Evolutionary conservation across 2,888 invertebrate genomes (phyloP).

Genomic region (Drosophila borborema): DNA sequence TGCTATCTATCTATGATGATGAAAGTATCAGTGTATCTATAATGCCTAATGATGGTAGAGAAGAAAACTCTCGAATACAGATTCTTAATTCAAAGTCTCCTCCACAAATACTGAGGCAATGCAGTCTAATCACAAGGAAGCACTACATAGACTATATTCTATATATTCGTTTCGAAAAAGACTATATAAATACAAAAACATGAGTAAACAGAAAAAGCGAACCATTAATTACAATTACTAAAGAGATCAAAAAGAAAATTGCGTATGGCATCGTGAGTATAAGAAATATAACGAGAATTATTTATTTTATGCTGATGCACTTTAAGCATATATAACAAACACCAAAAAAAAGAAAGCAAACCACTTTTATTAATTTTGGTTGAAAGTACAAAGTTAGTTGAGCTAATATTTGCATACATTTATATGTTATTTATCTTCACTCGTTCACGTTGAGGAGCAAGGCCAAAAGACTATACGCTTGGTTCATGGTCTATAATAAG

Average conservation of each 20-base stretch:
- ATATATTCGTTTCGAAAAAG: background rate
- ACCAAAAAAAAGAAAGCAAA: background rate
- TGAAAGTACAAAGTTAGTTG: background rate
- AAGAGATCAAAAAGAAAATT: background rate
- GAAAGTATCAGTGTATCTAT: background rate
- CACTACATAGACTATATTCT: background rate
- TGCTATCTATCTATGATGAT: too few relatives aligned
- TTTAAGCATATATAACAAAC: background rate
- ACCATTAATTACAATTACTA: background rate
- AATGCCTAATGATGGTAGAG: too few relatives aligned
- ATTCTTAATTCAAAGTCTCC: background rate
- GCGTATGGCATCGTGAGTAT: background rate
- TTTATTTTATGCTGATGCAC: background rate
- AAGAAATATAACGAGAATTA: background rate
- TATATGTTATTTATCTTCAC: background rate
- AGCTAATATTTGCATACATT: background rate
- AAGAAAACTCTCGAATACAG: background rate
- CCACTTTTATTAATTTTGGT: conserved; percentile 5
- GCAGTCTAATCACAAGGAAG: background rate
- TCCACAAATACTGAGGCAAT: background rate
- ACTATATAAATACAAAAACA: background rate
- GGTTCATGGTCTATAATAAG: conserved; percentile 56
- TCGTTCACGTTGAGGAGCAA: conserved; percentile 53
- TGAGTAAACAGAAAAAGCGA: background rate
- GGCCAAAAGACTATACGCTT: conserved; percentile 64